Conservation (phyloP, 2,797 vertebrate species). For the Sebastes melanostomus region DNA sequence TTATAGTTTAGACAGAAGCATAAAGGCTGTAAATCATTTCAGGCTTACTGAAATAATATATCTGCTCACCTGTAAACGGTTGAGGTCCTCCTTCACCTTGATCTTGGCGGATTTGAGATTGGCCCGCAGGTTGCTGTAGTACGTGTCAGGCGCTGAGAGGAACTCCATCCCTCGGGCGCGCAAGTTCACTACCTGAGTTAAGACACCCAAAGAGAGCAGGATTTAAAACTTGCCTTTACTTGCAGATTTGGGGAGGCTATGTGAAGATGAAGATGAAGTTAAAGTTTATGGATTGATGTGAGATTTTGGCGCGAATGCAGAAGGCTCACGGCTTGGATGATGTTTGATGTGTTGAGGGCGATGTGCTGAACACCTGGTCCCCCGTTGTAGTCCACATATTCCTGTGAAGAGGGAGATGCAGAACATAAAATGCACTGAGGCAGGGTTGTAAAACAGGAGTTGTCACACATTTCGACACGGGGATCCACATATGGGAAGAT, state of each 20-base stretch:
- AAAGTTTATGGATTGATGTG: not conserved
- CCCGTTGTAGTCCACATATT: conserved; percentile 87
- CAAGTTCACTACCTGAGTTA: conserved; percentile 82
- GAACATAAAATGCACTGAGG: not conserved
- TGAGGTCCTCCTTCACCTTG: conserved; percentile 86
- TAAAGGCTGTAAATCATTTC: not conserved
- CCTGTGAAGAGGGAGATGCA: conserved; percentile 63
- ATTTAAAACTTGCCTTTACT: conserved; percentile 8
- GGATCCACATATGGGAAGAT: not conserved
- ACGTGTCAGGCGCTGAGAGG: conserved; percentile 81
- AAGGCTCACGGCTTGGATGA: conserved; percentile 83
- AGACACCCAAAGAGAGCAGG: not conserved
- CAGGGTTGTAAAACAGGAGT: not conserved
- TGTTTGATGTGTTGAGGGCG: conserved; percentile 85
- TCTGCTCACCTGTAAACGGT: conserved; percentile 81
- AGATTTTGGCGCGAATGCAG: not conserved
- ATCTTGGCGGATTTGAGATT: conserved; percentile 85
- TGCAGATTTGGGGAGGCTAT: conserved; percentile 12
- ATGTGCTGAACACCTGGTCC: conserved; percentile 88
- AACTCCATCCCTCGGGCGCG: conserved; percentile 85
- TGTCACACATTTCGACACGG: not conserved
- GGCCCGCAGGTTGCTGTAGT: conserved; percentile 79
- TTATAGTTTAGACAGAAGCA: not conserved
- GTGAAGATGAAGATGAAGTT: not conserved
- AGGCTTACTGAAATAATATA: not conserved